Evolutionary conservation across 1,140 invertebrate species (phyloP).

Genomic region (Ceratosolen solmsi): DNA sequence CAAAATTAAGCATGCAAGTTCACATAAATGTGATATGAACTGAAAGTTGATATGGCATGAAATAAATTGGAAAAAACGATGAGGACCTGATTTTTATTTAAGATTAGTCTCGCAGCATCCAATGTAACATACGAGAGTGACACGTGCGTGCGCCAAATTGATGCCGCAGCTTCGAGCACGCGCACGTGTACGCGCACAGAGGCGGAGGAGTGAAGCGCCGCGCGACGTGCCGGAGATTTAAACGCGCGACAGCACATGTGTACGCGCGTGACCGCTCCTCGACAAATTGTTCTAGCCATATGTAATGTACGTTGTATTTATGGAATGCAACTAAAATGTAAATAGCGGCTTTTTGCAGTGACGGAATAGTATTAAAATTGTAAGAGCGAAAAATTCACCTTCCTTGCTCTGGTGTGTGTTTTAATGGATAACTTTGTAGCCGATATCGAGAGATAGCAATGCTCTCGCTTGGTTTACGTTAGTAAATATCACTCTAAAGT

Average conservation of each 20-base stretch:
- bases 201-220: not conserved
- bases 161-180: not conserved
- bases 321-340: not conserved
- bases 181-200: not conserved
- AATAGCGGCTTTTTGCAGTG: not conserved
- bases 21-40: not conserved
- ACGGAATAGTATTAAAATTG: too few relatives aligned
- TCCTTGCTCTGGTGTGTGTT: too few relatives aligned
- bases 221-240: constrained; percentile 48
- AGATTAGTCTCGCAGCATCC: not conserved
- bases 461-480: not conserved
- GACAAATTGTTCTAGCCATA: constrained; percentile 57
- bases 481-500: not conserved
- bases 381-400: too few relatives aligned
- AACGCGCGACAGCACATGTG: constrained; percentile 62
- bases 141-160: not conserved
- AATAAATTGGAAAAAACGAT: too few relatives aligned
- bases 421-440: too few relatives aligned
- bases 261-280: constrained; percentile 61
- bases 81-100: not conserved
- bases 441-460: not conserved
- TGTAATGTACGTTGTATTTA: not conserved
- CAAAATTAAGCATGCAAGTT: not conserved
- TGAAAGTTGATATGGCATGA: not conserved
- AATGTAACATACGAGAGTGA: constrained; percentile 25